These are phyloP conservation scores for Cyanoliseus patagonus DNA, from an alignment of 2,113 vertebrate genomes.

Conservation along the genomic window DNA sequence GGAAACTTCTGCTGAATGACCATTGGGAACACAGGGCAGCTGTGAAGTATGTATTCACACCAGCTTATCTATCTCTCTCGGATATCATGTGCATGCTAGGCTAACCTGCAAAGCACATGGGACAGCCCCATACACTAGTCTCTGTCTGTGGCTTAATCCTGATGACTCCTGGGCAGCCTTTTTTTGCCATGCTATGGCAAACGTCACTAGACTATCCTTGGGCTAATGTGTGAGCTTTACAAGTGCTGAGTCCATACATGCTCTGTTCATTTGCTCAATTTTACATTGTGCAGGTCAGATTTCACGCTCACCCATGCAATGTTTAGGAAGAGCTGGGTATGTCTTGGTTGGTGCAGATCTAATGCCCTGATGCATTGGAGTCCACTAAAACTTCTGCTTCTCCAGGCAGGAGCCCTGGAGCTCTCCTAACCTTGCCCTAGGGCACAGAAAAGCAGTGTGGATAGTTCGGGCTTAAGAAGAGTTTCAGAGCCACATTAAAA, in stretches of 20 bases:
- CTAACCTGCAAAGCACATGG: background rate
- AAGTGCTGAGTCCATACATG: background rate
- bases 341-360: background rate
- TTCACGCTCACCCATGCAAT: background rate
- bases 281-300: background rate
- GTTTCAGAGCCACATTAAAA: background rate
- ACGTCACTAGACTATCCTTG: background rate
- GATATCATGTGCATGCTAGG: rapidly evolving
- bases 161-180: background rate
- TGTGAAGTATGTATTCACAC: background rate
- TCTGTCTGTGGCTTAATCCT: background rate
- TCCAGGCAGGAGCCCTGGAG: background rate
- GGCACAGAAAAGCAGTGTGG: background rate
- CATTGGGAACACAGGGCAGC: background rate
- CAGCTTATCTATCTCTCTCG: rapidly evolving
- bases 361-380: background rate
- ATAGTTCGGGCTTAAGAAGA: background rate
- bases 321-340: background rate
- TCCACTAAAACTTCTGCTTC: background rate
- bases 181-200: background rate
- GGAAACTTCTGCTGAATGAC: background rate
- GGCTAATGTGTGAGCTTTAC: background rate
- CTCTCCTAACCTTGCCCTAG: background rate
- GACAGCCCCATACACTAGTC: background rate
- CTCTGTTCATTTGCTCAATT: background rate